Base-by-base conservation (phyloP, 1,140 invertebrate genomes). In the Drosophila ogumai region DNA sequence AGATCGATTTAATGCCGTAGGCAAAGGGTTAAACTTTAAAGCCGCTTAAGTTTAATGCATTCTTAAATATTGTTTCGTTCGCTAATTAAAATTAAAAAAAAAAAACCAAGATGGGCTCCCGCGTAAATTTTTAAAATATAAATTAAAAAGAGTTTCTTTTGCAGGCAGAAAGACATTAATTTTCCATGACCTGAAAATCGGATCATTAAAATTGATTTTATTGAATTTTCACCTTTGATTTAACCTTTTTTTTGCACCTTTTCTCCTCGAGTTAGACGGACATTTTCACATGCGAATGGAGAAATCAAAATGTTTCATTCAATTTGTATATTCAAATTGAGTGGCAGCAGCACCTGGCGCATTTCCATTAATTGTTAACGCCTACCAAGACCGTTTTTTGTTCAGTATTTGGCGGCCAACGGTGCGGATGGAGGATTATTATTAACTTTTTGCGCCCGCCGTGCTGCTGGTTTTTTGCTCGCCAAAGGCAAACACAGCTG, bases 231-330 rank as follows among this genome's bases (percentile, higher is more conserved):
- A 28, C 34, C 36, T 63, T 22, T 13, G 28, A 19, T n/a, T 31
- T 36, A 36, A 28, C 9, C 31, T 15, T 15, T 43, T 63, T 64
- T 41, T 13, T 12, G 56, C 28, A 43, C 9, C 13, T 19, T 38
- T 49, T 1, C 15, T 6, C 8, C 9, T 9, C 9, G 25, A n/a
- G 5, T 31, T 17, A 50, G 32, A 58, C 28, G 34, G 28, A 41
- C 32, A 6, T 9, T 52, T 66, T 28, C 32, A 22, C 61, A 55
- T 55, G 54, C 34, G 63, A 55, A 67, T 31, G 40, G 8, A 31
- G 65, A 68, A 67, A 69, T 67, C 47, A 54, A 69, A 67, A 69
- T 54, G 47, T 67, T 67, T 67, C 47, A 69, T 54, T 67, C 34
- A 55, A 44, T 67, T 38, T 69, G 65, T 46, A 44, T 34, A 57